phyloP scores from a whole-genome alignment of 35 echinoderm and acorn worm genomes.

The Nesometra sesokonis region DNA sequence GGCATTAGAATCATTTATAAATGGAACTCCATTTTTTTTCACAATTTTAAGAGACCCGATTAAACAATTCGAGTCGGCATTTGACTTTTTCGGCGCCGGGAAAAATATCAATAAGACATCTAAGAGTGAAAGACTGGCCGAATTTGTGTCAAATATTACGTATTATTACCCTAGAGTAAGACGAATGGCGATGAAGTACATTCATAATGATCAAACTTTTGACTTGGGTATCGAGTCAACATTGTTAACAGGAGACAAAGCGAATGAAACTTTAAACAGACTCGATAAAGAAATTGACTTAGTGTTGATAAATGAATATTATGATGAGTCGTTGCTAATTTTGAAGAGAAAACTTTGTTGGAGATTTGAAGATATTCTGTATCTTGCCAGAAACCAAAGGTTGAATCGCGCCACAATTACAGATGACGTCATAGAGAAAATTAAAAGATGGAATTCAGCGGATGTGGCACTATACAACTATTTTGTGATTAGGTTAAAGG shows the following conservation, averaged over 20 bases:
- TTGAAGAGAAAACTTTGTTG: background rate
- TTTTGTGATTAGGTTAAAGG: no score
- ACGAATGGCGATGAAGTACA: no score
- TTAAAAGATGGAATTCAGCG: no score
- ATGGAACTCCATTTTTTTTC: conserved; percentile 27
- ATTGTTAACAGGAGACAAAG: no score
- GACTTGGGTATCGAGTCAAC: no score
- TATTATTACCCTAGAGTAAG: no score
- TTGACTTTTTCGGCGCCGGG: conserved; percentile 12
- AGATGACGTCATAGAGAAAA: no score
- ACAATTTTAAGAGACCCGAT: conserved; percentile 69
- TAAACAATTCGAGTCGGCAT: conserved; percentile 58
- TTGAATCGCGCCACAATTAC: no score
- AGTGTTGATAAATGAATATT: background rate
- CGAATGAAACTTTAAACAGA: background rate
- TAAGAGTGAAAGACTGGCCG: no score
- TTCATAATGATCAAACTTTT: no score
- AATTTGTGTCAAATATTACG: no score
- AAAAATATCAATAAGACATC: background rate
- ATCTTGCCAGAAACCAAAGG: background rate
- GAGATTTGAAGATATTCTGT: background rate
- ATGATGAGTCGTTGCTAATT: background rate
- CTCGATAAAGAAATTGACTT: background rate
- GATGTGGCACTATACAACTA: no score
- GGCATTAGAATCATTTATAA: conserved; percentile 19